Base-by-base conservation (phyloP, 1,140 invertebrate genomes). In the Drosophila sturtevanti region DNA sequence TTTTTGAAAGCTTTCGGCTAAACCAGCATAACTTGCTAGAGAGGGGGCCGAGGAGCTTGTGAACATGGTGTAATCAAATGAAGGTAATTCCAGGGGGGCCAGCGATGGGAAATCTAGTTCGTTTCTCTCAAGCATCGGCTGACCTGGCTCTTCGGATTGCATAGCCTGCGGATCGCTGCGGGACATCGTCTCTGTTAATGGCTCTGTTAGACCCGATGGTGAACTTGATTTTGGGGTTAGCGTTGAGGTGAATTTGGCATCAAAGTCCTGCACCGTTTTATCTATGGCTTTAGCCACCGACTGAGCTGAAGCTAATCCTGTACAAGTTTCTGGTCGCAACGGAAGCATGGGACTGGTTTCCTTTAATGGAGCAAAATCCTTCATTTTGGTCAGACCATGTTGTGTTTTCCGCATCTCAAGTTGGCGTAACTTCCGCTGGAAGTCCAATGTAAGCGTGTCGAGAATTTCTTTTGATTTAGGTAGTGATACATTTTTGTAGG, bases 251-350 rank as follows among this genome's bases (percentile, higher is more conserved):
- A 87, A 87, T 66, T 89, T 91, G 16, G 74, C 87, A 71, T 91
- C 90, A 21, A 91, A 91, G 12, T 91, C 87, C 61, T 90, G 78
- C 1, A 91, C 87, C 27, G 90, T 91, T 41, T 89, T 91, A 41
- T 91, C 90, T 14, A 91, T 91, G 2, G 90, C 90, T 48, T 91
- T 91, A 37, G 90, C 86, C 37, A 91, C 81, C 1, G 90, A 91
- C 21, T 90, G 89, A 0, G 86, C 86, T 0, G 82, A 91, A 0
- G 61, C 76, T 4, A 73, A 18, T 2, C 35, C 70, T 6, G 34
- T 27, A 4, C 62, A 62, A 22, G 61, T 72, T 1, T 48, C 64
- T 44, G 73, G 72, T 0, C 87, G 67, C 4, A 90, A 38, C 6
- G 85, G 85, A 18, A 90, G 18, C 79, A 82, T 77, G 7, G 76